A percentile compares a stretch with the other conserved stretches of the same genome.
phyloP scores from a whole-genome alignment of 2,888 invertebrate genomes.

The Chelonus formosanus region DNA sequence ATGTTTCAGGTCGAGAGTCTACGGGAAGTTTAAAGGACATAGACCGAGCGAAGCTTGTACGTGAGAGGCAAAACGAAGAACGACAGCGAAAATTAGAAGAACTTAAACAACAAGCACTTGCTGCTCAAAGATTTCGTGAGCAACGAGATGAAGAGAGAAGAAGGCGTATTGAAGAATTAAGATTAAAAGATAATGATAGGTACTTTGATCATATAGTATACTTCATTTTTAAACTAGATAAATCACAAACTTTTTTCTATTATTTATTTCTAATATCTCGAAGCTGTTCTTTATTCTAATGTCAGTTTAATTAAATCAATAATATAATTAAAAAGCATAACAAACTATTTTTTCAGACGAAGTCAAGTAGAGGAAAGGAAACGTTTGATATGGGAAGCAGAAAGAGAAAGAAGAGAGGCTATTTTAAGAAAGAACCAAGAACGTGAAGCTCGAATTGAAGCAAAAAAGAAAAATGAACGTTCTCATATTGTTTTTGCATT shows the following conservation, averaged over 20 bases:
- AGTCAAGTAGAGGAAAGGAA: conserved; percentile 87
- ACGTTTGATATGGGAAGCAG: conserved; percentile 88
- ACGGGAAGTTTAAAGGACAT: conserved; percentile 58
- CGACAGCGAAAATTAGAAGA: conserved; percentile 89
- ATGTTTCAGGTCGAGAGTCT: conserved; percentile 59
- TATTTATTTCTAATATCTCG: too few species aligned
- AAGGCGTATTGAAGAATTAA: conserved; percentile 83
- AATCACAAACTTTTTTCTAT: too few species aligned
- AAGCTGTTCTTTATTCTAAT: background rate
- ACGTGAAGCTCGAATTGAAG: conserved; percentile 82
- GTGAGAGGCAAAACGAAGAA: conserved; percentile 90
- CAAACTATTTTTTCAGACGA: conserved; percentile 48
- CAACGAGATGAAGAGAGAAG: conserved; percentile 87
- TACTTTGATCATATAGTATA: conserved; percentile 32
- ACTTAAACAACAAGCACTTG: conserved; percentile 86
- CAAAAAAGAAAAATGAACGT: conserved; percentile 80
- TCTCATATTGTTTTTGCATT: conserved; percentile 83
- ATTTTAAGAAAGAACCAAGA: conserved; percentile 87
- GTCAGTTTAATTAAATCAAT: conserved; percentile 7
- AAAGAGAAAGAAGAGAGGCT: conserved; percentile 85
- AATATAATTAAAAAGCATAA: background rate
- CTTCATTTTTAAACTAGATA: too few species aligned
- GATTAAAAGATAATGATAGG: conserved; percentile 79
- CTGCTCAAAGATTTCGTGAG: conserved; percentile 89
- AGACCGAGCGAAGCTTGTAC: conserved; percentile 69